Evolutionary conservation across 2,797 vertebrate genomes (phyloP).

Genomic region (Sciurus carolinensis): DNA sequence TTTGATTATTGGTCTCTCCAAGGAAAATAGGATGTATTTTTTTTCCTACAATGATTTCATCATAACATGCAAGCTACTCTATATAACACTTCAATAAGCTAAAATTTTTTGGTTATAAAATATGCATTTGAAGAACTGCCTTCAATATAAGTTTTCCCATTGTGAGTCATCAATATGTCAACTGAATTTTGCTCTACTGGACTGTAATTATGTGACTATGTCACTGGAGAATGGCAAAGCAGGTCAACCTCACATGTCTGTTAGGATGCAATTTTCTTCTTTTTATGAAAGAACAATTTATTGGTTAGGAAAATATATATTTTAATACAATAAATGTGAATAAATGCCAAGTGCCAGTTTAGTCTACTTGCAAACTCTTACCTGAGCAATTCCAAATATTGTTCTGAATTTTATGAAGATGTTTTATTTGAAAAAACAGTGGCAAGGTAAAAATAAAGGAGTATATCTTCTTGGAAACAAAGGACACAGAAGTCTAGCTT

Average conservation of each 20-base stretch:
- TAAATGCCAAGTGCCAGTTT: constrained; percentile 37
- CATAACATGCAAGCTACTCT: constrained; percentile 24
- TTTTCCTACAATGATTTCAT: constrained; percentile 61
- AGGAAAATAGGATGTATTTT: constrained; percentile 48
- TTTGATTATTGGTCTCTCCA: constrained; percentile 37
- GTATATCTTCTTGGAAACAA: not conserved
- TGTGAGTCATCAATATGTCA: constrained; percentile 64
- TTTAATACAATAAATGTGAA: constrained; percentile 30
- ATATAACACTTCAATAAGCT: constrained; percentile 69
- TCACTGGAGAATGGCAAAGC: constrained; percentile 61
- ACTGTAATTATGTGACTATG: constrained; percentile 73
- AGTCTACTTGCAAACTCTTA: not conserved
- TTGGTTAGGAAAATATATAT: constrained; percentile 46
- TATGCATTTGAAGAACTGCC: constrained; percentile 78
- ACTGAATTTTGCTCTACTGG: constrained; percentile 68
- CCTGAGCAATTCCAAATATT: constrained; percentile 14
- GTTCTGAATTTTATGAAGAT: constrained; percentile 27
- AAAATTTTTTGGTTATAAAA: constrained; percentile 71
- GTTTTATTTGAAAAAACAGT: not conserved
- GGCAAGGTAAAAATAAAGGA: constrained; percentile 49
- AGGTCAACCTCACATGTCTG: constrained; percentile 5
- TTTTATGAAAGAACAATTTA: constrained; percentile 49
- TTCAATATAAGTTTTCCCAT: constrained; percentile 80
- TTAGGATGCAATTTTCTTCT: constrained; percentile 63
- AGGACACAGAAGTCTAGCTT: rapidly evolving